These are phyloP conservation scores for Dipodomys stephensi DNA, from an alignment of 2,113 vertebrate genomes.

Conservation along the genomic window DNA sequence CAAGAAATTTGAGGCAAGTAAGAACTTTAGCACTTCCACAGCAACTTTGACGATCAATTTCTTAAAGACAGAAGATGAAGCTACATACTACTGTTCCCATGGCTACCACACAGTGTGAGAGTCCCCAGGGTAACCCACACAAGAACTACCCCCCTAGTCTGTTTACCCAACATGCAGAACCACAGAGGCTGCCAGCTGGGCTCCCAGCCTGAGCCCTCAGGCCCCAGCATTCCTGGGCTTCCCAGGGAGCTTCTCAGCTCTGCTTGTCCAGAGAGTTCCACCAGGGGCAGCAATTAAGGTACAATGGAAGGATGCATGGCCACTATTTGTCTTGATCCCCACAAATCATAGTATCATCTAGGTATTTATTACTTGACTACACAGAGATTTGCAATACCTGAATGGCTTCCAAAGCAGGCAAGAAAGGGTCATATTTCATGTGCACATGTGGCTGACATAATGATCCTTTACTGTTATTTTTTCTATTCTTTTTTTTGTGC, in stretches of 20 bases:
- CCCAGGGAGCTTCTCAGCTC: neutral
- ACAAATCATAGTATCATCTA: neutral
- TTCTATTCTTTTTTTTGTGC: neutral
- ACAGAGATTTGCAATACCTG: neutral
- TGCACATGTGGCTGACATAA: neutral
- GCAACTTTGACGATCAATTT: conserved; percentile 40
- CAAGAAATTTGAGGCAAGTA: conserved; percentile 52
- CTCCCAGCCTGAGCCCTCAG: accelerated
- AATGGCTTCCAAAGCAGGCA: neutral
- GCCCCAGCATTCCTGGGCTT: neutral
- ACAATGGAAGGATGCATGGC: neutral
- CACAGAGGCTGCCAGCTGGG: no score
- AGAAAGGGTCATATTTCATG: neutral
- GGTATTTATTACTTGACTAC: neutral
- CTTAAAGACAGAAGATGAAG: conserved; percentile 58
- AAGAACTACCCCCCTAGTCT: neutral
- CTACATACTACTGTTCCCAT: conserved; percentile 29
- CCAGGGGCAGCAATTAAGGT: neutral
- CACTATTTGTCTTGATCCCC: no score
- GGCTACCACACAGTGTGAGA: neutral
- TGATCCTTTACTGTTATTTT: neutral
- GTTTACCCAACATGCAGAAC: neutral
- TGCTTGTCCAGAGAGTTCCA: accelerated
- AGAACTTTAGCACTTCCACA: neutral
- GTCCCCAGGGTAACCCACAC: neutral